phyloP scores from a whole-genome alignment of 2,113 vertebrate genomes.

The Tricholaema leucomelas region DNA sequence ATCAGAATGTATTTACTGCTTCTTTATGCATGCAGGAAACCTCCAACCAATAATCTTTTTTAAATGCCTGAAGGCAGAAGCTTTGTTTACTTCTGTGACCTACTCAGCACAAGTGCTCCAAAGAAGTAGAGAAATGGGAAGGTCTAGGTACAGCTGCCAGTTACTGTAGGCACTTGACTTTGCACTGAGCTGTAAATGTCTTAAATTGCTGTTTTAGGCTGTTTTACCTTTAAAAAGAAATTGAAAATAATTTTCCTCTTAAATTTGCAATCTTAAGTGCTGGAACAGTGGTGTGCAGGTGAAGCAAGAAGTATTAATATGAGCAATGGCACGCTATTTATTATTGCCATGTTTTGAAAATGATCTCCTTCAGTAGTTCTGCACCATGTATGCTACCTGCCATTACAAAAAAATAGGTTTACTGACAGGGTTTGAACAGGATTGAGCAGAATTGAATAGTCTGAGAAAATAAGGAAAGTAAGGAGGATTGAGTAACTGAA shows the following conservation, averaged over 20 bases:
- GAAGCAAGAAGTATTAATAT: neutral
- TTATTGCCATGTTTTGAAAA: neutral
- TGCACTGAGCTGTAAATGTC: neutral
- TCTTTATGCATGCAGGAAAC: neutral
- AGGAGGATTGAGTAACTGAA: too few species aligned
- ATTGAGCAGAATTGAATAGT: too few species aligned
- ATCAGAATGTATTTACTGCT: neutral
- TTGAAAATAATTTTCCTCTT: neutral
- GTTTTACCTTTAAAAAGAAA: neutral
- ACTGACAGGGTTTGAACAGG: too few species aligned
- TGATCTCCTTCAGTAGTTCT: neutral
- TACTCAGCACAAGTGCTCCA: neutral
- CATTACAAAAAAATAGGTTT: fast-evolving
- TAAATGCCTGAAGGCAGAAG: neutral
- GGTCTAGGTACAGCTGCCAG: neutral
- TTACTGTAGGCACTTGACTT: neutral
- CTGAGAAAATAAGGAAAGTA: too few species aligned
- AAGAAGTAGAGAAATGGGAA: neutral
- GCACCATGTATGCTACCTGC: neutral
- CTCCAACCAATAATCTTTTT: neutral
- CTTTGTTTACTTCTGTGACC: neutral
- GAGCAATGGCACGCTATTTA: neutral
- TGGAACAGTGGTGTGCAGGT: neutral
- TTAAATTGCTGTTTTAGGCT: neutral
- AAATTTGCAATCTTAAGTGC: neutral